Conservation (phyloP, 2,888 invertebrate species). For the Seira sanloemensis region DNA sequence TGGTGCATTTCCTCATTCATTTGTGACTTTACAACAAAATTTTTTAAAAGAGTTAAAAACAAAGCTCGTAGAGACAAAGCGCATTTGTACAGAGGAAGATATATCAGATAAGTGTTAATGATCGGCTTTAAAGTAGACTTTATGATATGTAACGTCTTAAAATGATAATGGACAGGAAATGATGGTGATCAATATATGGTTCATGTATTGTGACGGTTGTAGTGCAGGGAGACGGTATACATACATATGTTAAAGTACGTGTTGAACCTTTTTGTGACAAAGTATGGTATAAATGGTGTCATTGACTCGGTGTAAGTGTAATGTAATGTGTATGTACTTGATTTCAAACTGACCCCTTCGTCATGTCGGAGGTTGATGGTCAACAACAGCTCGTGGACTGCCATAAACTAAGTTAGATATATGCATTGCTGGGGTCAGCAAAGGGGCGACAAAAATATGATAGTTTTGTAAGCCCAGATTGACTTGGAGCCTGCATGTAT, state of each 20-base stretch:
- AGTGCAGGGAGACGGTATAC: background rate
- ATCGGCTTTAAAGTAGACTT: no score
- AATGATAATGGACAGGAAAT: no score
- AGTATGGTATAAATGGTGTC: background rate
- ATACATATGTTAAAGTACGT: no score
- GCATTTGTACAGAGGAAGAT: no score
- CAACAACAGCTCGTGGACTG: slow-evolving; percentile 64
- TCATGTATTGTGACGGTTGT: background rate
- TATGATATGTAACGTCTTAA: no score
- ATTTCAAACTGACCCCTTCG: slow-evolving; percentile 62
- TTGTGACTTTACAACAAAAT: no score
- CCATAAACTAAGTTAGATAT: slow-evolving; percentile 64
- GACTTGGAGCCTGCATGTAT: slow-evolving; percentile 65
- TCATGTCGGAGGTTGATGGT: slow-evolving; percentile 64
- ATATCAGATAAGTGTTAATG: no score
- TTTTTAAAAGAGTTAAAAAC: no score
- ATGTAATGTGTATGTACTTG: slow-evolving; percentile 53
- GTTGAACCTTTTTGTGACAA: background rate
- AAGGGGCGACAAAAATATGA: slow-evolving; percentile 39
- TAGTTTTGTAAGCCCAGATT: slow-evolving; percentile 46
- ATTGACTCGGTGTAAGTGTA: background rate
- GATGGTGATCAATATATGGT: background rate
- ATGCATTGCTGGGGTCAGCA: slow-evolving; percentile 63
- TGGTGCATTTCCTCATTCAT: no score
- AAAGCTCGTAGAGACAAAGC: no score